These are phyloP conservation scores for Eutolmus rufibarbis DNA, from an alignment of 2,888 invertebrate genomes.

Conservation along the genomic window DNA sequence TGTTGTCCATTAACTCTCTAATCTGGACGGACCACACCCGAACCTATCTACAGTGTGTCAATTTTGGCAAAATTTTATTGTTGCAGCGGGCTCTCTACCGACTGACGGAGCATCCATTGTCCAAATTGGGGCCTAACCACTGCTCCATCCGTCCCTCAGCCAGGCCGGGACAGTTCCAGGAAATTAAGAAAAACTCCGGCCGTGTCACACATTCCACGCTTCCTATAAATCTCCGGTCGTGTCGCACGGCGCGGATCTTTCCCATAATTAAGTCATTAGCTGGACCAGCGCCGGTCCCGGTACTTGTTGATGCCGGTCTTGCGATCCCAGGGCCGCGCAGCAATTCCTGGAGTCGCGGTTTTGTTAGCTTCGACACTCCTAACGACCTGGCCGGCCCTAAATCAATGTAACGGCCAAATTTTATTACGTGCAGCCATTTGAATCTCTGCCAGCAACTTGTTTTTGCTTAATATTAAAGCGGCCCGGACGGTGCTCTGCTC, in stretches of 20 bases:
- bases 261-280: conserved; percentile 12
- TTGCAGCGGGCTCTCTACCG: not conserved
- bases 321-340: not conserved
- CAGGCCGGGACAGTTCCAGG: not conserved
- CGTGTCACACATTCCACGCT: not conserved
- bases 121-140: not conserved
- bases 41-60: not conserved
- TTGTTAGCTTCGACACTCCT: not conserved
- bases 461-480: conserved; percentile 5
- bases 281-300: not conserved
- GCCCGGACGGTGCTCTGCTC: too few species aligned
- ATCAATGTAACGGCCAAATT: conserved; percentile 6
- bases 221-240: not conserved
- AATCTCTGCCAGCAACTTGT: conserved; percentile 20
- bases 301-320: conserved; percentile 1
- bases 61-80: not conserved
- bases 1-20: not conserved
- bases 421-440: conserved; percentile 16
- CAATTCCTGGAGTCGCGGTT: not conserved
- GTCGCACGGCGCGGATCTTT: not conserved
- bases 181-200: not conserved
- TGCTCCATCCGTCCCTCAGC: not conserved
- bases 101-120: not conserved
- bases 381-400: not conserved
- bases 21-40: not conserved